Evolutionary conservation across 2,797 vertebrate species (phyloP).

Genomic region (Sebastes baramenuke): DNA sequence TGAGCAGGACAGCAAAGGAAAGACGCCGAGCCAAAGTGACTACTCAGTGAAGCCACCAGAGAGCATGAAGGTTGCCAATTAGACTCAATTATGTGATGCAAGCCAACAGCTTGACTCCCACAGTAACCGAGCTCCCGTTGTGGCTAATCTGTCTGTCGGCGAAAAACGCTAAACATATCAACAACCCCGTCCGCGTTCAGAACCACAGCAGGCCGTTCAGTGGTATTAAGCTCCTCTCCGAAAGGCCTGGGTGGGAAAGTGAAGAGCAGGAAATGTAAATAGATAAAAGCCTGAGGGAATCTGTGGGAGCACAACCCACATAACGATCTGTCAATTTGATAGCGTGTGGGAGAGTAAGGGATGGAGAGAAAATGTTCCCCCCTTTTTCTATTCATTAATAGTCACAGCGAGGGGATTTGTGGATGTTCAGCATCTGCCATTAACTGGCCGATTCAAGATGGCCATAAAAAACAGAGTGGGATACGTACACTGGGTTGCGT

Average conservation of each 20-base stretch:
- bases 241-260: conserved; percentile 35
- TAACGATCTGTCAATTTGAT: conserved; percentile 75
- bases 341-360: conserved; percentile 55
- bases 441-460: conserved; percentile 45
- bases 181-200: conserved; percentile 27
- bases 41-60: conserved; percentile 28
- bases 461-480: conserved; percentile 24
- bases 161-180: conserved; percentile 33
- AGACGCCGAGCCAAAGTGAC: conserved; percentile 10
- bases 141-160: conserved; percentile 40
- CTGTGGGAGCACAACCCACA: conserved; percentile 63
- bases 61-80: conserved; percentile 58
- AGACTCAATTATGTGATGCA: conserved; percentile 50
- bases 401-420: conserved; percentile 49
- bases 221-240: conserved; percentile 44
- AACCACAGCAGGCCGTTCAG: conserved; percentile 33
- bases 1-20: not conserved
- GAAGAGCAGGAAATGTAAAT: conserved; percentile 72
- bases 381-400: conserved; percentile 54
- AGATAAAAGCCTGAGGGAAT: conserved; percentile 72
- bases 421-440: conserved; percentile 41
- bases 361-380: conserved; percentile 42
- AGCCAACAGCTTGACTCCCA: conserved; percentile 38
- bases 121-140: conserved; percentile 34
- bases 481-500: not conserved